Percentiles rank a stretch among this genome's conserved stretches.
phyloP scores from a whole-genome alignment of 2,113 vertebrate genomes.

The Myrmophylax atrothorax region DNA sequence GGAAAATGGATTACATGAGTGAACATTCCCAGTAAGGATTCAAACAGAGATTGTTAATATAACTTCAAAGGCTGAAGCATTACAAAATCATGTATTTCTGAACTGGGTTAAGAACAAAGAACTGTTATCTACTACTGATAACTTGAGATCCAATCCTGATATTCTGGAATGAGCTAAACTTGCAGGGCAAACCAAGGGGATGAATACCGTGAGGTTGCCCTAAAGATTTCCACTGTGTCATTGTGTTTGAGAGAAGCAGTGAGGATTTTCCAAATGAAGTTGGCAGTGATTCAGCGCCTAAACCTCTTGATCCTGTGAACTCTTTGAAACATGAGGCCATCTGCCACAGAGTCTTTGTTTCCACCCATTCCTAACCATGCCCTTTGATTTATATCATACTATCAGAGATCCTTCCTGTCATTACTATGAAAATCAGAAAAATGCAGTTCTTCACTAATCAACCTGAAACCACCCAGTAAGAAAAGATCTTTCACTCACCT shows the following conservation, averaged over 20 bases:
- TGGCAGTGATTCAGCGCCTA: neutral
- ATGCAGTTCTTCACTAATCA: neutral
- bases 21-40: neutral
- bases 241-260: neutral
- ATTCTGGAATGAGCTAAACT: neutral
- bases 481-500: neutral
- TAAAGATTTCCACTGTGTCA: neutral
- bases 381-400: neutral
- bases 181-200: neutral
- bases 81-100: neutral
- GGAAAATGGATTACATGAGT: neutral
- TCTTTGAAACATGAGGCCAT: neutral
- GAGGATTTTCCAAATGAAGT: neutral
- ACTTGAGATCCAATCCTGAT: neutral
- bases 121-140: neutral
- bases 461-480: neutral
- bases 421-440: neutral
- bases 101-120: neutral
- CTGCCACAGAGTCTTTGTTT: neutral
- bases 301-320: slow-evolving; percentile 1
- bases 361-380: neutral
- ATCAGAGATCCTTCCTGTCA: neutral
- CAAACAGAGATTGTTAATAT: neutral
- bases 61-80: neutral
- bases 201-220: neutral